These are phyloP conservation scores for Drosophila formosana DNA, from an alignment of 2,888 invertebrate genomes.

Conservation along the genomic window DNA sequence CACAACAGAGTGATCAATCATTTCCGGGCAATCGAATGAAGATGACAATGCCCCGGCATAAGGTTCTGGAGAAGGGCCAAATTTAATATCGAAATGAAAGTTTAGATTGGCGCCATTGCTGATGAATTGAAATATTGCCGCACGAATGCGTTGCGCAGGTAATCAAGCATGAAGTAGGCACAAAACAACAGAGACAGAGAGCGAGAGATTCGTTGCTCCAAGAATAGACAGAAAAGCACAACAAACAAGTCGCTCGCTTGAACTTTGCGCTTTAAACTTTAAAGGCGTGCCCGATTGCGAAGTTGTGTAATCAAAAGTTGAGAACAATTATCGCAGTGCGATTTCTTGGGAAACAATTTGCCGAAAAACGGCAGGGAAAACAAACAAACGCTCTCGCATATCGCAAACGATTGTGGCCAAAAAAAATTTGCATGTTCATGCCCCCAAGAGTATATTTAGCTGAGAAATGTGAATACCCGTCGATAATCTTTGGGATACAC, in stretches of 20 bases:
- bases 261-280: constrained; percentile 58
- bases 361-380: not conserved
- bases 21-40: constrained; percentile 74
- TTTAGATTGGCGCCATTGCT: constrained; percentile 66
- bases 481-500: not conserved
- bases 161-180: constrained; percentile 72
- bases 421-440: not conserved
- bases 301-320: constrained; percentile 27
- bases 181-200: constrained; percentile 22
- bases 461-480: constrained; percentile 6
- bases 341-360: constrained; percentile 5
- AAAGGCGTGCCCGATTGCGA: constrained; percentile 23
- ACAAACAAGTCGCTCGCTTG: constrained; percentile 7
- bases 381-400: not conserved
- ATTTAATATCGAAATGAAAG: constrained; percentile 74
- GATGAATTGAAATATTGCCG: constrained; percentile 80
- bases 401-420: not conserved
- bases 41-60: constrained; percentile 44
- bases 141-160: constrained; percentile 73
- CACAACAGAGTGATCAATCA: constrained; percentile 63
- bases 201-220: constrained; percentile 10
- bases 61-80: constrained; percentile 11
- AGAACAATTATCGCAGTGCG: not conserved
- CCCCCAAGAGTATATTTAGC: not conserved
- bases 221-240: constrained; percentile 47